phyloP scores from a whole-genome alignment of 1,140 invertebrate genomes.

The Tetramorium parvispinum region DNA sequence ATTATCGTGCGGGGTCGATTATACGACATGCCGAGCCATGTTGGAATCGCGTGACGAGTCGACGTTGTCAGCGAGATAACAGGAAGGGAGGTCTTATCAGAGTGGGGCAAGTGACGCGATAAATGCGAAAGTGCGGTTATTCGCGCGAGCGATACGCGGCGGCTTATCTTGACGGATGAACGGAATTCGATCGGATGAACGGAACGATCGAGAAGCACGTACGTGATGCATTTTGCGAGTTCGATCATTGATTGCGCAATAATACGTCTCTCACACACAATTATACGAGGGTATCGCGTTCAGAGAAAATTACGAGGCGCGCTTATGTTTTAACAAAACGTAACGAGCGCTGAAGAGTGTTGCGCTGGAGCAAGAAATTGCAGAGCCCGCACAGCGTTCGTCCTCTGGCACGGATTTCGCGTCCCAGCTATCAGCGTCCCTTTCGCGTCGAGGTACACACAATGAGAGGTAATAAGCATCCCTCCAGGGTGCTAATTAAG shows the following conservation, averaged over 20 bases:
- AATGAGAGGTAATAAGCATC: constrained; percentile 56
- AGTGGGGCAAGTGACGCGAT: neutral
- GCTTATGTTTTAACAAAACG: constrained; percentile 38
- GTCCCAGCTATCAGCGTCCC: constrained; percentile 35
- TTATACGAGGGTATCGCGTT: constrained; percentile 23
- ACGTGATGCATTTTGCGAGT: neutral
- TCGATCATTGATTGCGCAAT: constrained; percentile 31
- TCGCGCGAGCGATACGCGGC: neutral
- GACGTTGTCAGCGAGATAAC: constrained; percentile 1
- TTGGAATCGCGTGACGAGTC: constrained; percentile 29
- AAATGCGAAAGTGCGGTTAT: constrained; percentile 29
- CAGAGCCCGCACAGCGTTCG: constrained; percentile 11
- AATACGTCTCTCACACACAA: neutral
- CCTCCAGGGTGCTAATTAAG: constrained; percentile 53
- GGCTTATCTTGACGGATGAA: constrained; percentile 36
- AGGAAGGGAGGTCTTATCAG: constrained; percentile 21
- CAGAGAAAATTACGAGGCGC: constrained; percentile 15
- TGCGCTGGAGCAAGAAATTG: constrained; percentile 42
- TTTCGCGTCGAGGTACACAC: constrained; percentile 37
- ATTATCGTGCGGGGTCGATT: constrained; percentile 19
- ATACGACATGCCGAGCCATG: neutral
- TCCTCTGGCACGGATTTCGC: constrained; percentile 54
- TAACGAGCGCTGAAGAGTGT: constrained; percentile 32
- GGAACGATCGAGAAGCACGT: neutral
- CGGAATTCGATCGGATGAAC: constrained; percentile 18